Evolutionary conservation across 2,888 invertebrate genomes (phyloP).

Genomic region (Amphimallon solstitiale): DNA sequence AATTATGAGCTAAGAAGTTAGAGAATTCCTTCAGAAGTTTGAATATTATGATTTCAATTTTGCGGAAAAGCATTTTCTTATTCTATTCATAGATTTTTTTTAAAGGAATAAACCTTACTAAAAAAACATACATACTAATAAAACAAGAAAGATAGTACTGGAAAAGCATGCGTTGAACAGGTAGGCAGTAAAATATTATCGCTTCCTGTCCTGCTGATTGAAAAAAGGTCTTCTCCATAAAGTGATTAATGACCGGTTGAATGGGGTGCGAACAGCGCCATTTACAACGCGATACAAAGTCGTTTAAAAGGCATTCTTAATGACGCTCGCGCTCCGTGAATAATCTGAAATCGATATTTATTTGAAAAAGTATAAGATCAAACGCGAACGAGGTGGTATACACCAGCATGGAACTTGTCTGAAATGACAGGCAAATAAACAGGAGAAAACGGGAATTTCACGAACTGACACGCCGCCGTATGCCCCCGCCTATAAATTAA

Average conservation of each 20-base stretch:
- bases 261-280: slow-evolving; percentile 19
- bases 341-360: slow-evolving; percentile 36
- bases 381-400: slow-evolving; percentile 32
- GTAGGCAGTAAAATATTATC: not conserved
- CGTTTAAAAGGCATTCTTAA: slow-evolving; percentile 29
- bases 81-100: no score
- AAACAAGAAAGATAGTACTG: not conserved
- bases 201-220: slow-evolving; percentile 8
- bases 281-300: slow-evolving; percentile 32
- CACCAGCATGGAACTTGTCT: slow-evolving; percentile 34
- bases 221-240: slow-evolving; percentile 1
- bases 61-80: no score
- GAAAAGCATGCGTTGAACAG: not conserved
- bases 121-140: not conserved
- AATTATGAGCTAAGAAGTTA: no score
- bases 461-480: slow-evolving; percentile 31
- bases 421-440: slow-evolving; percentile 39
- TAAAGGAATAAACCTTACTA: no score
- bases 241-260: slow-evolving; percentile 21
- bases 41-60: no score
- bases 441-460: slow-evolving; percentile 34
- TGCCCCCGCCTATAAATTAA: slow-evolving; percentile 34
- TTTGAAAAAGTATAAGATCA: slow-evolving; percentile 36
- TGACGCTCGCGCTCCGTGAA: slow-evolving; percentile 5
- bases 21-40: no score